Conservation (phyloP, 2,797 vertebrate genomes). For the Zalophus californianus region DNA sequence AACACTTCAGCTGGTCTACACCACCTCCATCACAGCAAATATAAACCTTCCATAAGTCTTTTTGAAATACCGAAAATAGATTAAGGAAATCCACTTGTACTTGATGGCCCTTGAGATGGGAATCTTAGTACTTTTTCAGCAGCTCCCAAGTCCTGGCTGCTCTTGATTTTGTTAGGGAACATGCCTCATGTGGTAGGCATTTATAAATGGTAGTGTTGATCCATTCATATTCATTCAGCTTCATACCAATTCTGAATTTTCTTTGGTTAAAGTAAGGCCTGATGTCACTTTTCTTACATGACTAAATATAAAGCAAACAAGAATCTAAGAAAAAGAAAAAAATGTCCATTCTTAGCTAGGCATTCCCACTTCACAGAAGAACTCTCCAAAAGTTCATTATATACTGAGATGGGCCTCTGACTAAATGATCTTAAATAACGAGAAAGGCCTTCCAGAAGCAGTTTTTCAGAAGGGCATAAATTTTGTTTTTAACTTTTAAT, state of each 20-base stretch:
- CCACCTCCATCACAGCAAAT: background rate
- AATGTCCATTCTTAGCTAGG: background rate
- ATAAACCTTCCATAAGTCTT: background rate
- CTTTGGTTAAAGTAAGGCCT: background rate
- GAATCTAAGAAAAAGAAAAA: background rate
- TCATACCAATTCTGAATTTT: background rate
- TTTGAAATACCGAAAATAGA: background rate
- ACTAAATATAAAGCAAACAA: background rate
- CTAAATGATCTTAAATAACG: background rate
- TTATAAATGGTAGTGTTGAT: background rate
- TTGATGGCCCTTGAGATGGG: background rate
- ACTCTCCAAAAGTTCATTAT: background rate
- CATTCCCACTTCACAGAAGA: background rate
- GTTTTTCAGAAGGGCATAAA: background rate
- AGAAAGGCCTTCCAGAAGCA: background rate
- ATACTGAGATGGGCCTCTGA: background rate
- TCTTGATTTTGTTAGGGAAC: background rate
- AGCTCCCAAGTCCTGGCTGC: background rate
- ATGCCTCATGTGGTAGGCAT: background rate
- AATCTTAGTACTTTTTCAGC: background rate
- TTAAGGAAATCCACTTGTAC: background rate
- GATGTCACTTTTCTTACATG: background rate
- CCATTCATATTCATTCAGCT: background rate
- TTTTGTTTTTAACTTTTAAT: constrained; percentile 25
- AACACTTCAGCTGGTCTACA: too few relatives aligned